Percentiles rank a stretch among this genome's conserved stretches.
phyloP scores from a whole-genome alignment of 2,888 invertebrate species.

The Eupelmus urozonus region DNA sequence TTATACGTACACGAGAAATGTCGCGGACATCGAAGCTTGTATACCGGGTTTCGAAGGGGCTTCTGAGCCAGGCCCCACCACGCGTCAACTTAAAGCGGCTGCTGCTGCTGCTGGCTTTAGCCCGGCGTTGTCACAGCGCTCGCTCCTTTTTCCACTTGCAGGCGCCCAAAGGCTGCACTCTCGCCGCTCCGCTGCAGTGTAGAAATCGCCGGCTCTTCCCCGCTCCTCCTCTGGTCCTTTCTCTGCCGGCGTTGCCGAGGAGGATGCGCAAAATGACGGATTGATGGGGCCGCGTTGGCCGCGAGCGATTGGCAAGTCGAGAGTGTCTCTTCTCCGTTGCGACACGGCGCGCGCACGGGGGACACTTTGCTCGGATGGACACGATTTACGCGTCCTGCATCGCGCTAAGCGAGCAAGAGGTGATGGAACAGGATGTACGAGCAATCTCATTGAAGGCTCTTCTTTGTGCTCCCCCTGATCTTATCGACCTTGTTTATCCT shows the following conservation, averaged over 20 bases:
- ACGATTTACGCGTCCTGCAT: too few species aligned
- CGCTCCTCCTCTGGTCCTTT: slow-evolving; percentile 1
- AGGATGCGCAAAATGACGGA: slow-evolving; percentile 7
- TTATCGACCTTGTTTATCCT: too few species aligned
- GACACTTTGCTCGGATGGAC: too few species aligned
- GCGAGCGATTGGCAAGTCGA: too few species aligned
- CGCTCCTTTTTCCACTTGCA: slow-evolving; percentile 34
- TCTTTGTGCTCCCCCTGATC: neutral
- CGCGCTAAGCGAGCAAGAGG: too few species aligned
- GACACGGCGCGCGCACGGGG: too few species aligned
- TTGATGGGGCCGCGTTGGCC: slow-evolving; percentile 4
- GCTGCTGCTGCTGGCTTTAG: neutral
- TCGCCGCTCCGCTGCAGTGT: neutral
- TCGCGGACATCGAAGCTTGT: slow-evolving; percentile 2
- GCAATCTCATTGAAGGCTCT: neutral
- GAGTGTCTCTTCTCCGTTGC: neutral
- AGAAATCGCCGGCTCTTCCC: slow-evolving; percentile 25
- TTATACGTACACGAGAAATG: slow-evolving; percentile 24
- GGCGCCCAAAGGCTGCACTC: slow-evolving; percentile 5
- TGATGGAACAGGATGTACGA: too few species aligned
- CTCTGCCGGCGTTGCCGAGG: slow-evolving; percentile 15
- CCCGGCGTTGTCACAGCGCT: neutral
- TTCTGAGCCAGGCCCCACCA: neutral
- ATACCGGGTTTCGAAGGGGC: neutral
- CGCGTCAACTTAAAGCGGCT: neutral